These are phyloP conservation scores for Muraenolepis orangiensis DNA, from an alignment of 2,797 vertebrate species.

Conservation along the genomic window DNA sequence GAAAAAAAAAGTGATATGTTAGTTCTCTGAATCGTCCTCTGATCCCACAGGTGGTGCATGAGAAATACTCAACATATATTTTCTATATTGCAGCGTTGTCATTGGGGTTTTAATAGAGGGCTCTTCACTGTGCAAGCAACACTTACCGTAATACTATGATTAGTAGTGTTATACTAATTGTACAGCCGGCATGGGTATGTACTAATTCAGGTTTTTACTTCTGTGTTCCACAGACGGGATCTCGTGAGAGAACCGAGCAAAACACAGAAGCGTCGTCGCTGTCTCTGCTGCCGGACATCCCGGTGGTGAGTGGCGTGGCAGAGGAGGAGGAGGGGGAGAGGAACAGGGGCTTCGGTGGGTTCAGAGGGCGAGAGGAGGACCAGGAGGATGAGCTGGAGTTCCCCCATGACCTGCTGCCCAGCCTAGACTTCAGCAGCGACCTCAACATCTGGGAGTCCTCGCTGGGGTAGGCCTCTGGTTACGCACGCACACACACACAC, in stretches of 20 bases:
- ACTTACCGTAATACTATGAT: neutral
- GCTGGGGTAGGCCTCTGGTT: constrained; percentile 63
- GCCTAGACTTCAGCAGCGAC: constrained; percentile 78
- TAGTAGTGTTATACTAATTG: neutral
- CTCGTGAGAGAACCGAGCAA: constrained; percentile 38
- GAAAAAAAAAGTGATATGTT: neutral
- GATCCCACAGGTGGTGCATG: constrained; percentile 12
- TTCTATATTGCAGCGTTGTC: neutral
- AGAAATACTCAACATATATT: neutral
- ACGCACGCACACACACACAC: neutral
- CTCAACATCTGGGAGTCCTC: constrained; percentile 76
- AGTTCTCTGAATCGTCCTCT: constrained; percentile 7
- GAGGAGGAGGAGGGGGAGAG: constrained; percentile 17
- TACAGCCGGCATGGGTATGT: neutral
- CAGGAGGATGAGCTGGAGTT: constrained; percentile 76
- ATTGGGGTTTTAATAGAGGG: neutral
- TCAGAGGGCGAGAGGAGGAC: constrained; percentile 13
- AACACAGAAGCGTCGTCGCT: neutral
- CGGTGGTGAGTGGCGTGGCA: constrained; percentile 57
- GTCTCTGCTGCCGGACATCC: constrained; percentile 48
- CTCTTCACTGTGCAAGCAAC: neutral
- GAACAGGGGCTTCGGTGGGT: neutral
- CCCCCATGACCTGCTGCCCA: constrained; percentile 78
- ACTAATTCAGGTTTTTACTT: constrained; percentile 6
- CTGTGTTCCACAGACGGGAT: constrained; percentile 44